Conservation (phyloP, 2,888 invertebrate species). For the Herminia tarsipennalis region DNA sequence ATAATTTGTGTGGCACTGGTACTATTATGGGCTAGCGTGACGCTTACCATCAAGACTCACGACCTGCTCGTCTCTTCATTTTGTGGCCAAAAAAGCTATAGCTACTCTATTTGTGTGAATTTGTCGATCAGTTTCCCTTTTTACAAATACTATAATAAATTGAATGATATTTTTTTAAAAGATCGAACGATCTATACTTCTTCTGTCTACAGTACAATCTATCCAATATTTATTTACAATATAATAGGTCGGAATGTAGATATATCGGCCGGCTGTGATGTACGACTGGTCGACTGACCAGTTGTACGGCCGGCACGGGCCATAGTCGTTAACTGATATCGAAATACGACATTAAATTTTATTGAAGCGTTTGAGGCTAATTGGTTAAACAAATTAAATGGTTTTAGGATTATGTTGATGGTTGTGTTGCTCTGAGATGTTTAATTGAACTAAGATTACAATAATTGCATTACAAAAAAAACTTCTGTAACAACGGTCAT, state of each 20-base stretch:
- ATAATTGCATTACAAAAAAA: not conserved
- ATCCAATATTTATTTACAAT: constrained; percentile 53
- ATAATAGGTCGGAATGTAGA: constrained; percentile 43
- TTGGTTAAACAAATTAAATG: constrained; percentile 24
- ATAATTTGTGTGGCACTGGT: too few species aligned
- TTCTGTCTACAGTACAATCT: constrained; percentile 25
- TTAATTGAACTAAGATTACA: not conserved
- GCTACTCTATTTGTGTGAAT: too few species aligned
- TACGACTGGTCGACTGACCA: too few species aligned
- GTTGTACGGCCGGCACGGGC: constrained; percentile 7
- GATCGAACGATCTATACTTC: too few species aligned
- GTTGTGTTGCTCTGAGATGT: not conserved
- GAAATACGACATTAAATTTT: constrained; percentile 20
- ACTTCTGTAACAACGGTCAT: constrained; percentile 26
- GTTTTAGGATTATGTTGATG: not conserved
- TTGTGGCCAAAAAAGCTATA: too few species aligned
- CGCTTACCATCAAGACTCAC: too few species aligned
- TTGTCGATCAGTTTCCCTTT: too few species aligned
- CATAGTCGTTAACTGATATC: constrained; percentile 7
- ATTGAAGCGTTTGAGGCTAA: constrained; percentile 25
- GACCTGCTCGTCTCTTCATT: too few species aligned
- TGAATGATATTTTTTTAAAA: too few species aligned
- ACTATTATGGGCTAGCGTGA: too few species aligned
- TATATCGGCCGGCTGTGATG: constrained; percentile 20
- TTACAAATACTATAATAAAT: too few species aligned